Base-by-base conservation (phyloP, 2,797 vertebrate genomes). In the Sebastes jordani region DNA sequence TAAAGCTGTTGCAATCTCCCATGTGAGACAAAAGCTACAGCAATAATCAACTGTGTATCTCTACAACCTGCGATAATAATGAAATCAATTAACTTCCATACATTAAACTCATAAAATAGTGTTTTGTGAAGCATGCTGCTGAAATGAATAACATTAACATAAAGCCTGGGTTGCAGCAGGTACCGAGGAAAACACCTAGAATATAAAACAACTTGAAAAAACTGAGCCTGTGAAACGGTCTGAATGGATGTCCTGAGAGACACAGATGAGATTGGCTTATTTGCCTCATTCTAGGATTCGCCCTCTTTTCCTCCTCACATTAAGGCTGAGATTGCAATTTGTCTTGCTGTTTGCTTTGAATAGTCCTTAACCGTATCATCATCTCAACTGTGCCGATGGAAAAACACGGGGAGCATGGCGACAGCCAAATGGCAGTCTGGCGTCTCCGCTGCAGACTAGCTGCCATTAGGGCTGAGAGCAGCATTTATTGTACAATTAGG, bases 401-500 rank as follows among this genome's bases (percentile, higher is more conserved):
- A 96, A 96, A 96, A 96, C 95, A 96, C 80, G 92, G 94, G 46
- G 95, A 95, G 95, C 95, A 96, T 96, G 97, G 96, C 96, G 96
- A 97, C 96, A 96, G 96, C 94, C 96, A 98, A 98, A 99, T 97
- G 96, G 96, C 94, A 97, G 96, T 93, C 95, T 97, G 97, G 97
- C 96, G 96, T 98, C 97, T 96, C 94, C 86, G 93, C 95, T 93
- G 94, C 92, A 97, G 96, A 96, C 96, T 96, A 95, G 94, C 96
- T 96, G 95, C 96, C 95, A 98, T 98, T 97, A 97, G 95, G 95
- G 95, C 96, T 96, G 96, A 96, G 96, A 97, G 97, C 93, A 86
- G 95, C 95, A 96, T 97, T 98, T 98, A 98, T 97, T 97, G 96
- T 97, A 97, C 97, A 99, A 98, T 98, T 99, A 99, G 96, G 97